phyloP scores from a whole-genome alignment of 2,113 vertebrate genomes.

The Glaucomys volans region DNA sequence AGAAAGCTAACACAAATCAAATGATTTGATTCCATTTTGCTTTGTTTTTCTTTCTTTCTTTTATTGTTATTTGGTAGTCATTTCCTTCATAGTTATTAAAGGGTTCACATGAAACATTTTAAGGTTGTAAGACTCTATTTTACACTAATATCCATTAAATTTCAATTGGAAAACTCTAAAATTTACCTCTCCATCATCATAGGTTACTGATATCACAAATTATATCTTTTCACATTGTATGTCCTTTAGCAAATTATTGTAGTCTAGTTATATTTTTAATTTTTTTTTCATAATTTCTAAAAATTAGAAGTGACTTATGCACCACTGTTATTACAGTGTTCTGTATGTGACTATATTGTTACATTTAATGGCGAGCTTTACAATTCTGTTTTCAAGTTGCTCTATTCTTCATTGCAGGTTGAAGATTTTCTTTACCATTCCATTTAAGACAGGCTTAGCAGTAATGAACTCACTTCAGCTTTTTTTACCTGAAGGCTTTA shows the following conservation, averaged over 20 bases:
- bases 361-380: not conserved
- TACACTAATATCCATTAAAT: too few relatives aligned
- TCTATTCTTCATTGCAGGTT: not conserved
- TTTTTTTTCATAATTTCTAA: not conserved
- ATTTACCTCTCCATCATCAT: not conserved
- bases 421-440: not conserved
- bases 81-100: not conserved
- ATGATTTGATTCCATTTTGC: not conserved
- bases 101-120: not conserved
- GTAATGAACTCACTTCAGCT: not conserved
- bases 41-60: not conserved
- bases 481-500: not conserved
- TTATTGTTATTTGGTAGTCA: not conserved
- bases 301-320: not conserved
- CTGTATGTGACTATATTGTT: not conserved
- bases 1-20: not conserved
- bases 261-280: not conserved
- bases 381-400: not conserved
- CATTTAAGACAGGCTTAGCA: not conserved
- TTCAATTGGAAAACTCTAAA: not conserved
- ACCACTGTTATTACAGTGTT: not conserved
- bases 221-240: not conserved
- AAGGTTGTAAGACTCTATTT: not conserved
- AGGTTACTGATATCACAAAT: not conserved
- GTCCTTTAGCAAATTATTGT: not conserved